Base-by-base conservation (phyloP, 2,888 invertebrate species). In the Amiota minor region DNA sequence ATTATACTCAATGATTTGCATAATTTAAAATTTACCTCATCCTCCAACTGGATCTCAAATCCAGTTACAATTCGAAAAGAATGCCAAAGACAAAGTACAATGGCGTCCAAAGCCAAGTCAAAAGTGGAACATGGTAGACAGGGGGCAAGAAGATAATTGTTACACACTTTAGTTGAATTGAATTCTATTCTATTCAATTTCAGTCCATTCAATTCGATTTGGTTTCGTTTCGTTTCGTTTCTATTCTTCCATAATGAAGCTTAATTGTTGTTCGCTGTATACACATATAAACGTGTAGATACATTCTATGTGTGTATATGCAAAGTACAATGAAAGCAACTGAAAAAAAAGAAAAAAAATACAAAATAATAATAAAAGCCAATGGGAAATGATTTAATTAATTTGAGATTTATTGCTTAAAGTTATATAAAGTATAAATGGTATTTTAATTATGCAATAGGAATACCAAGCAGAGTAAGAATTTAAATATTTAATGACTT, bases 401-500 rank as follows among this genome's bases (percentile, higher is more conserved):
- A 86, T 83, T 79, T 79, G 82, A 83, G 86, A 83, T 83, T 83
- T 83, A 83, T 86, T 76, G 78, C 86, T 78, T 72, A 74, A 35
- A 81, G 83, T 75, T 75, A 77, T 73, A 76, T 76, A 35, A 35
- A 35, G 35, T 35, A 6, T 35, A 84, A 83, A 86, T 83, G 86
- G 79, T 77, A 83, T 77, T 83, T 86, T 86, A 86, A 83, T 86
- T 83, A 83, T 86, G 83, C 86, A 83, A 85, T 80, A 84, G 84
- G 83, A 77, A 35, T 35, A 35, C 35, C 35, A 35, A 35, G 35
- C 35, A 35, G 35, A 35, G 6, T 8, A 35, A 79, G 80, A 84
- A 86, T 84, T 83, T 79, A 81, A 83, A 83, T 84, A 86, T 83
- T 84, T 81, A 83, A 83, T 86, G 83, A 84, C 84, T 83, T 83